A percentile compares a stretch with the other conserved stretches of the same genome.
These are phyloP conservation scores for Esperia sulphurella DNA, from an alignment of 2,888 invertebrate species.

Conservation along the genomic window DNA sequence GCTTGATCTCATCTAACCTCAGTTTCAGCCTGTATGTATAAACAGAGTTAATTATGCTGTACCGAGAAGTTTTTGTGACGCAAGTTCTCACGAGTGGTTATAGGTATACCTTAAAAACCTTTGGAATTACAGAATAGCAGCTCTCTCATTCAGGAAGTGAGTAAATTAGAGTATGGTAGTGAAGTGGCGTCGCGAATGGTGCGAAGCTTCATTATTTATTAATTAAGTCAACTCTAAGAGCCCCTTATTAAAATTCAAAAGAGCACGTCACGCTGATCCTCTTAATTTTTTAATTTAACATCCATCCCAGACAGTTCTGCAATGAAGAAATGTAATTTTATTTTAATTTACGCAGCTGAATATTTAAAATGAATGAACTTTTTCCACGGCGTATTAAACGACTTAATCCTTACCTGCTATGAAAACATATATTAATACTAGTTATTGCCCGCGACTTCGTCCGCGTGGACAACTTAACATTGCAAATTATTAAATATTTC, in stretches of 20 bases:
- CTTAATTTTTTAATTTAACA: slow-evolving; percentile 20
- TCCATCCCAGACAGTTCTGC: slow-evolving; percentile 5
- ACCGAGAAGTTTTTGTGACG: no score
- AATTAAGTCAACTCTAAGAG: slow-evolving; percentile 52
- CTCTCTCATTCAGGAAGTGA: slow-evolving; percentile 5
- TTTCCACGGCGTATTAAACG: no score
- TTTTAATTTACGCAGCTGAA: slow-evolving; percentile 6
- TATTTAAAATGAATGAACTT: not conserved
- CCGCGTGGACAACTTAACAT: no score
- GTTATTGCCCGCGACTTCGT: no score
- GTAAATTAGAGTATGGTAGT: slow-evolving; percentile 5
- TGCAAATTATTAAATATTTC: no score
- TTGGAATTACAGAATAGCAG: not conserved
- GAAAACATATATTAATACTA: no score
- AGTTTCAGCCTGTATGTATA: no score
- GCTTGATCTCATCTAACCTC: no score
- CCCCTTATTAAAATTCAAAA: slow-evolving; percentile 47
- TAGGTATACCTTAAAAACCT: not conserved
- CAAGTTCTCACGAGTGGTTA: no score
- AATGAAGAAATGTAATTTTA: slow-evolving; percentile 5
- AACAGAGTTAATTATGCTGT: no score
- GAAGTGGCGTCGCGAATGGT: not conserved
- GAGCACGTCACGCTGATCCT: slow-evolving; percentile 20
- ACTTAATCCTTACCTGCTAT: no score
- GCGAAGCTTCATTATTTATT: slow-evolving; percentile 36